Conservation (phyloP, 2,113 vertebrate genomes). For the Pseudois nayaur region DNA sequence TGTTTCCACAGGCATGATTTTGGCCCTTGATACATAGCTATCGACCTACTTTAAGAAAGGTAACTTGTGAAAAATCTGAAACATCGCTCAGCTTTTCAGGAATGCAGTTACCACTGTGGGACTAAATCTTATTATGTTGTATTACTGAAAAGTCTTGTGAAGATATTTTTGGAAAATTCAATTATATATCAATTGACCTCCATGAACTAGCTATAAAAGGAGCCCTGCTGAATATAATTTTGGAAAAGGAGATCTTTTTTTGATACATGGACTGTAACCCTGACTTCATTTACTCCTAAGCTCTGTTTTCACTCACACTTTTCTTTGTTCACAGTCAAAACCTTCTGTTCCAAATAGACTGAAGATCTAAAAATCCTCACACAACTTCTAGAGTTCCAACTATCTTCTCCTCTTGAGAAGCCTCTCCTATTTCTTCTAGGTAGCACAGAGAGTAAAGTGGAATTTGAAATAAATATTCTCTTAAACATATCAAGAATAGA, state of each 20-base stretch:
- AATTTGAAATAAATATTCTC: constrained; percentile 42
- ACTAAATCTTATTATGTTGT: not conserved
- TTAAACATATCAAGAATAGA: not conserved
- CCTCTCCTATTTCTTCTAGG: not conserved
- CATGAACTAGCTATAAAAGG: constrained; percentile 19
- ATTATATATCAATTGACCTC: constrained; percentile 20
- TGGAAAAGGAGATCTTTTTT: not conserved
- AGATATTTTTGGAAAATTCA: constrained; percentile 47
- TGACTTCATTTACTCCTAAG: constrained; percentile 8
- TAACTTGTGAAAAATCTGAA: not conserved
- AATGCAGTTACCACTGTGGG: not conserved
- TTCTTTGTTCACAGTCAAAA: not conserved
- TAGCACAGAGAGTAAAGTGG: not conserved
- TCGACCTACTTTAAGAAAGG: not conserved
- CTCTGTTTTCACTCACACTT: constrained; percentile 11
- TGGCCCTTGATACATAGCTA: not conserved
- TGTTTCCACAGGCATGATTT: not conserved
- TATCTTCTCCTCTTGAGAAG: not conserved
- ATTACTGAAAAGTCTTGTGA: not conserved
- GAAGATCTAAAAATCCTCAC: not conserved
- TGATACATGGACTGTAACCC: not conserved
- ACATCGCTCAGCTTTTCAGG: not conserved
- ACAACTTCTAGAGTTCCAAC: not conserved
- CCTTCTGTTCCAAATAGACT: not conserved
- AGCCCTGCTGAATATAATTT: not conserved